Percentiles rank a stretch among this genome's conserved stretches.
Conservation (phyloP, 2,888 invertebrate genomes). For the Archips crataeganus region DNA sequence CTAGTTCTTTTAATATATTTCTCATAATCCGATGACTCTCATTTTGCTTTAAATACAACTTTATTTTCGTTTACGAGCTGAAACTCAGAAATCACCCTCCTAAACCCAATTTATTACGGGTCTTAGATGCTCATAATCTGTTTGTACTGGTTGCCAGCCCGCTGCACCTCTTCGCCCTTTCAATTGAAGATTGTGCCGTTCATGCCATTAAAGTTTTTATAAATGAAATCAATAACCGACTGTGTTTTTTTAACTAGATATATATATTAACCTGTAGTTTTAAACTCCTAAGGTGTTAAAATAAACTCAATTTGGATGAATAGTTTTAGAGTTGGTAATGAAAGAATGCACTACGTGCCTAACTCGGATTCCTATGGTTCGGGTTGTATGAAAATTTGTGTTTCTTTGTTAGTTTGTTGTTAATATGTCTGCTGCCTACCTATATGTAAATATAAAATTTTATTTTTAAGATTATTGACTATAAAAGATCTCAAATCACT, state of each 20-base stretch:
- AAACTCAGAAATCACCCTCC: slow-evolving; percentile 1
- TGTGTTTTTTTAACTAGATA: slow-evolving; percentile 15
- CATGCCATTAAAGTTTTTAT: slow-evolving; percentile 15
- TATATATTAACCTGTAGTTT: slow-evolving; percentile 21
- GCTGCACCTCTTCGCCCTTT: slow-evolving; percentile 6
- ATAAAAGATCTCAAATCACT: too few relatives aligned
- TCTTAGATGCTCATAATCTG: slow-evolving; percentile 6
- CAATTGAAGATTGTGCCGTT: slow-evolving; percentile 1
- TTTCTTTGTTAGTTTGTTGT: not conserved
- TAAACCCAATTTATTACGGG: slow-evolving; percentile 6
- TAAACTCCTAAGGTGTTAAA: slow-evolving; percentile 14
- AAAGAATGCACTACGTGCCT: slow-evolving; percentile 22
- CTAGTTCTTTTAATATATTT: not conserved
- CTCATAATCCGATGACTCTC: not conserved
- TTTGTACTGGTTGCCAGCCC: slow-evolving; percentile 8
- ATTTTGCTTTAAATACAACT: not conserved
- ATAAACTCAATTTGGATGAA: slow-evolving; percentile 3
- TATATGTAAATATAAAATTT: not conserved
- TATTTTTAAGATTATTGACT: not conserved
- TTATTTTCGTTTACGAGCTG: not conserved
- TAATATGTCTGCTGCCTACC: not conserved
- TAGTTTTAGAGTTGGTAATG: not conserved
- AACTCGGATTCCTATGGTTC: not conserved
- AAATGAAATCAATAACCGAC: slow-evolving; percentile 14
- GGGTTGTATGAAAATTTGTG: not conserved